Percentiles rank a stretch among this genome's conserved stretches.
Conservation (phyloP, 2,888 invertebrate species). For the Sminthurides aquaticus region DNA sequence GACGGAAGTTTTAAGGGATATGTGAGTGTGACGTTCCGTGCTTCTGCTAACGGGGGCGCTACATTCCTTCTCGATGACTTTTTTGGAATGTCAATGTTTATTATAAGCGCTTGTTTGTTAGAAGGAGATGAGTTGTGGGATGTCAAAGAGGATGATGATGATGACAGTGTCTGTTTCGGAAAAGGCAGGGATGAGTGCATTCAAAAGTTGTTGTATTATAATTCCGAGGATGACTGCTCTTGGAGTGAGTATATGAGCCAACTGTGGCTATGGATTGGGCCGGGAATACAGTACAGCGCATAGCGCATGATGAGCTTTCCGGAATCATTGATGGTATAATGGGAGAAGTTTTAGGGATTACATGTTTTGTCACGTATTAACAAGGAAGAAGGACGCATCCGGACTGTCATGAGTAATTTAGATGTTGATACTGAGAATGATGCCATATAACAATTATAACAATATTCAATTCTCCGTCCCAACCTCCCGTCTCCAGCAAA, state of each 20-base stretch:
- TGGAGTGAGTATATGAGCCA: not conserved
- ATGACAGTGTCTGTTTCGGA: not conserved
- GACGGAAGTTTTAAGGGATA: too few species aligned
- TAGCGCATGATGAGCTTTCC: too few species aligned
- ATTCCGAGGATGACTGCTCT: not conserved
- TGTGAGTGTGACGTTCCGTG: too few species aligned
- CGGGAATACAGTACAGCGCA: too few species aligned
- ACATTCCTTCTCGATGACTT: conserved; percentile 17
- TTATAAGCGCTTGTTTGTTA: conserved; percentile 4
- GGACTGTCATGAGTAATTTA: not conserved
- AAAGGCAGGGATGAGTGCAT: too few species aligned
- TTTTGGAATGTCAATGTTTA: conserved; percentile 20
- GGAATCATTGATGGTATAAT: too few species aligned
- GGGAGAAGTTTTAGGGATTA: not conserved
- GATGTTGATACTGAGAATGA: not conserved
- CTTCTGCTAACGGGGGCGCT: too few species aligned
- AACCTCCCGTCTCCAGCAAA: too few species aligned
- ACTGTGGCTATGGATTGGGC: too few species aligned
- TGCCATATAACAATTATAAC: too few species aligned
- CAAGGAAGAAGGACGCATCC: too few species aligned
- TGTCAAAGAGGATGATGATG: not conserved
- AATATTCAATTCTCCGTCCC: too few species aligned
- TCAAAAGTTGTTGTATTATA: not conserved
- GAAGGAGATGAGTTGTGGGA: not conserved
- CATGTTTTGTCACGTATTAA: not conserved